A percentile compares a stretch with the other conserved stretches of the same genome.
Evolutionary conservation across 2,113 vertebrate genomes (phyloP).

Genomic region (Trichomycterus rosablanca): DNA sequence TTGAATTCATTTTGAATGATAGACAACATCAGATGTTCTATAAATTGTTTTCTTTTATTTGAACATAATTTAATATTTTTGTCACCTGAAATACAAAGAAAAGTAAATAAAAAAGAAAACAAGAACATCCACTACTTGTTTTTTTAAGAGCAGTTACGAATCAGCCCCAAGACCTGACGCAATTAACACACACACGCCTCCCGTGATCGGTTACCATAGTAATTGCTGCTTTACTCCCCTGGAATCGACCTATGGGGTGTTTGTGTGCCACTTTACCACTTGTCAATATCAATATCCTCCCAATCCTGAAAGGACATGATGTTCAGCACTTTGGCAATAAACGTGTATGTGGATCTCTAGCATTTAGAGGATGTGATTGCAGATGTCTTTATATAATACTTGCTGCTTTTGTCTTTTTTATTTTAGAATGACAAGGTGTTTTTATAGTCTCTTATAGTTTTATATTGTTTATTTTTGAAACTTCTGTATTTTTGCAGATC

Average conservation of each 20-base stretch:
- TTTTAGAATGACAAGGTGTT: too few relatives aligned
- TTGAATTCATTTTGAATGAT: too few relatives aligned
- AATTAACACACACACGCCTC: constrained; percentile 28
- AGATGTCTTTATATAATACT: not conserved
- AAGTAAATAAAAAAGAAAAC: too few relatives aligned
- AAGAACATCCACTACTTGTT: too few relatives aligned
- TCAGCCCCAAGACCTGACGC: constrained; percentile 15
- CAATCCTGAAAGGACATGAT: not conserved
- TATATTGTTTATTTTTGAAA: too few relatives aligned
- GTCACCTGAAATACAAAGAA: too few relatives aligned
- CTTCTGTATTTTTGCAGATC: constrained; percentile 51
- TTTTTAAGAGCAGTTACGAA: too few relatives aligned
- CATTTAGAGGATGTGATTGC: not conserved
- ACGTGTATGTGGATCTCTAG: too few relatives aligned
- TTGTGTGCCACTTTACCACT: constrained; percentile 18
- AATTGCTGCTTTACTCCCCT: constrained; percentile 44
- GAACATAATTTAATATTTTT: too few relatives aligned
- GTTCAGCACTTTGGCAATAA: not conserved
- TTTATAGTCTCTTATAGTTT: too few relatives aligned
- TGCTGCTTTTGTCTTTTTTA: not conserved
- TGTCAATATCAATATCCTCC: constrained; percentile 5
- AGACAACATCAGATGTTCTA: too few relatives aligned
- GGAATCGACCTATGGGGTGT: constrained; percentile 53
- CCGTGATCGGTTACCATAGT: constrained; percentile 58
- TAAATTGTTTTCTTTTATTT: too few relatives aligned